Base-by-base conservation (phyloP, 2,888 invertebrate species). In the Cheilosia impressa region DNA sequence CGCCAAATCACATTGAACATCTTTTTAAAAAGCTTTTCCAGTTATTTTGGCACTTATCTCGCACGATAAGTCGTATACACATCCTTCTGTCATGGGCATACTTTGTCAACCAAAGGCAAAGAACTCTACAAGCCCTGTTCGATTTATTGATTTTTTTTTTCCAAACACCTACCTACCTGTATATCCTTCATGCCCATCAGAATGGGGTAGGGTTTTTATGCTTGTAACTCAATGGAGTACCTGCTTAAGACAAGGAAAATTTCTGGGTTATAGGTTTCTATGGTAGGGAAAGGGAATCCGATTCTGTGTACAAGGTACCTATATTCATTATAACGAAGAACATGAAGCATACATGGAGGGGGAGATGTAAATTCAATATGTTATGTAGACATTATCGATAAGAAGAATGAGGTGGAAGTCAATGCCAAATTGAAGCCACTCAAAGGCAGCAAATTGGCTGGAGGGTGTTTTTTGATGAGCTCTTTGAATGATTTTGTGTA, bases 161-260 rank as follows among this genome's bases (percentile, higher is more conserved):
- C 7, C n/a, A 6, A n/a, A 45, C 45, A 45, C 7, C 7, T 17
- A n/a, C n/a, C n/a, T 17, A 45, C 43, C 4, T 15, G n/a, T n/a
- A 27, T 27, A 9, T 31, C 9, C 31, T 9, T 9, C 9, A 17
- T 7, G 3, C 4, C 17, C 17, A 17, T 5, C 17, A 17, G 45
- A 6, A 47, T 31, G 45, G 45, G 2, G 17, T 17, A 47, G 6
- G 45, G n/a, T 6, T 17, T 45, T 17, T 9, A 19, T 17, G n/a
- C 9, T 47, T 17, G 22, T 31, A 50, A 50, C 57, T 57, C 31
- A 69, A 57, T 69, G 57, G 58, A 58, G 69, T 69, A 22, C 38
- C 10, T 38, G 38, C 38, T 69, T 57, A 58, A 47, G 69, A 57
- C 57, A 69, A 69, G 27, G 69, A 10, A 58, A 47, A 47, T 31